phyloP scores from a whole-genome alignment of 1,140 invertebrate species.

The Magallana gigas region DNA sequence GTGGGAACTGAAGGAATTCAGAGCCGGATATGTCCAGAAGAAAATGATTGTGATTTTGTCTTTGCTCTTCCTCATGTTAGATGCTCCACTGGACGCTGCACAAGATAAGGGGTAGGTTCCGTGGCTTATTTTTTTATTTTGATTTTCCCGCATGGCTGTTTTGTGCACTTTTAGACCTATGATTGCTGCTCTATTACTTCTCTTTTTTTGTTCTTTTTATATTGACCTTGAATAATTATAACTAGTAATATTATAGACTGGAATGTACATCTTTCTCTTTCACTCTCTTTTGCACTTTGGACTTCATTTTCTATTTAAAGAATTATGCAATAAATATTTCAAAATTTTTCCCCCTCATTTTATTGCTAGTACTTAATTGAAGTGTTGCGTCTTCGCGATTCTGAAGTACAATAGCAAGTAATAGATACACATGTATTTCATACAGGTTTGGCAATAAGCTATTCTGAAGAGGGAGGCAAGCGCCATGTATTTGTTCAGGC shows the following conservation, averaged over 20 bases:
- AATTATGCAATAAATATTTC: conserved; percentile 33
- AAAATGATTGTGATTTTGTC: not conserved
- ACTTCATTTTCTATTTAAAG: not conserved
- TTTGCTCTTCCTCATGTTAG: not conserved
- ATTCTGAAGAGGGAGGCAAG: conserved; percentile 30
- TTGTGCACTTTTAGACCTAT: no score
- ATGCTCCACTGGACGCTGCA: not conserved
- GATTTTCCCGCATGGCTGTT: no score
- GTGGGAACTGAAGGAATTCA: not conserved
- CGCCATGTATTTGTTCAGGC: not conserved
- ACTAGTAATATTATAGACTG: no score
- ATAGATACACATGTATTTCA: conserved; percentile 29
- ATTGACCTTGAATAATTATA: no score
- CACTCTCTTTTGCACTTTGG: not conserved
- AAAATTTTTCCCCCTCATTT: not conserved
- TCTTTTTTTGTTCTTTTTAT: no score
- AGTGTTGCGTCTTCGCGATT: not conserved
- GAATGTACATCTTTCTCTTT: no score
- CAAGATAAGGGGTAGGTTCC: not conserved
- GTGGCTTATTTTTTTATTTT: no score
- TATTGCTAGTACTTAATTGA: not conserved
- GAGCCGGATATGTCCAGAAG: not conserved
- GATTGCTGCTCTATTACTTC: no score
- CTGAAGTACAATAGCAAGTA: conserved; percentile 7
- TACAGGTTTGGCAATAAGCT: not conserved